Percentiles rank a stretch among this genome's conserved stretches.
Evolutionary conservation across 2,797 vertebrate species (phyloP).

Genomic region (Darevskia mixta): DNA sequence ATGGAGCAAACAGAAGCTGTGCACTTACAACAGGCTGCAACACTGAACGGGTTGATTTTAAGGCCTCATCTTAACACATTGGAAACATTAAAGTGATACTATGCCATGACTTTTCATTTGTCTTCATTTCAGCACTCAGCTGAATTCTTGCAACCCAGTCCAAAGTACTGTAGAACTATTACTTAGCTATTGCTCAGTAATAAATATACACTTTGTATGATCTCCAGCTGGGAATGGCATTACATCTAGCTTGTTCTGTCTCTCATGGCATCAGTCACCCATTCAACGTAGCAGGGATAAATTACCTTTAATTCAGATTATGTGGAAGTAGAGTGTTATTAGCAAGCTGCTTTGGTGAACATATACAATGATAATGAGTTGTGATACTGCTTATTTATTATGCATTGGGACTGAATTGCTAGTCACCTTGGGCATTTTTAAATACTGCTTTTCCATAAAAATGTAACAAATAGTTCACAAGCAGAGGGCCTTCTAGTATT

Average conservation of each 20-base stretch:
- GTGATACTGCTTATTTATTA: no score
- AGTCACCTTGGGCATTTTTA: no score
- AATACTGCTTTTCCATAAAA: no score
- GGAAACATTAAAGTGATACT: not conserved
- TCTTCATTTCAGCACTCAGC: not conserved
- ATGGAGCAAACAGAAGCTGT: constrained; percentile 46
- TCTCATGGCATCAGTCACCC: not conserved
- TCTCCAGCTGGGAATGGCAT: no score
- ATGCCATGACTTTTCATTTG: not conserved
- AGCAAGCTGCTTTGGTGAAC: not conserved
- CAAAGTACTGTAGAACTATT: not conserved
- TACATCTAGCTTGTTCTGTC: no score
- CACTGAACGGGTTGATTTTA: constrained; percentile 53
- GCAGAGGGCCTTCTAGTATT: no score
- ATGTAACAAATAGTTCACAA: no score
- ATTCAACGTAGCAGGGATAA: not conserved
- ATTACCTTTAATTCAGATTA: not conserved
- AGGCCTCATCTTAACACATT: constrained; percentile 44
- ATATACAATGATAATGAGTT: not conserved
- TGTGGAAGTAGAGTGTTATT: not conserved
- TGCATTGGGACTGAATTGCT: no score
- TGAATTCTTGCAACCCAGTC: not conserved
- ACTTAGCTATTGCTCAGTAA: not conserved
- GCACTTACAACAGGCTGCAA: constrained; percentile 49
- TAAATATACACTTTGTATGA: not conserved